Base-by-base conservation (phyloP, 2,888 invertebrate genomes). In the Cloeon dipterum region DNA sequence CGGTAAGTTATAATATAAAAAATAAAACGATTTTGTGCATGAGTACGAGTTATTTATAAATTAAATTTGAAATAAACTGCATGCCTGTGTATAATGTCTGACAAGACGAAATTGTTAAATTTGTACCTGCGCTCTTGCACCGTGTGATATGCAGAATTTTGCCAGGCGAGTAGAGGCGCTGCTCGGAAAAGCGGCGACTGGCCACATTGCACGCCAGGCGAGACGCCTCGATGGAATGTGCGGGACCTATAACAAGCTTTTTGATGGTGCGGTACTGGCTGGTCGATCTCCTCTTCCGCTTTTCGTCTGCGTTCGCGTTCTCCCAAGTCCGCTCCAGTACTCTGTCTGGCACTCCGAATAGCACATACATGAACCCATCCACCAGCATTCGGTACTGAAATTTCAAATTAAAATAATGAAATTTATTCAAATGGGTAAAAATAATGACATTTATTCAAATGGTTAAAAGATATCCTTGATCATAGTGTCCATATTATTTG, bases 371-470 rank as follows among this genome's bases (percentile, higher is more conserved):
- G 50, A 78, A 75, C 3, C 82, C 83, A 54, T 82, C 79, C 44
- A 83, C 63, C 56, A 86, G 67, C 47, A 86, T 78, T 43, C 82
- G 75, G 53, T 82, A 83, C 78, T 85, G 62, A 26, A 65, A 55
- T n/a, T n/a, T n/a, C 29, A 36, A 5, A 16, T 32, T 34, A 35
- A 13, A 11, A 35, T 5, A 7, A n/a, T n/a, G n/a, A n/a, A n/a
- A n/a, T n/a, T n/a, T n/a, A n/a, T n/a, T n/a, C n/a, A n/a, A n/a
- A n/a, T n/a, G n/a, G n/a, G n/a, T n/a, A n/a, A n/a, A n/a, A n/a
- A n/a, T n/a, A n/a, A n/a, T n/a, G n/a, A n/a, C n/a, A n/a, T n/a
- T n/a, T n/a, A n/a, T n/a, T n/a, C n/a, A n/a, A n/a, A n/a, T n/a
- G n/a, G n/a, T n/a, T n/a, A n/a, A n/a, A n/a, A n/a, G n/a, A n/a